Evolutionary conservation across 2,888 invertebrate species (phyloP), one percentile per base, ranked within the genome.

Genomic region (Drosophila koepferae): DNA sequence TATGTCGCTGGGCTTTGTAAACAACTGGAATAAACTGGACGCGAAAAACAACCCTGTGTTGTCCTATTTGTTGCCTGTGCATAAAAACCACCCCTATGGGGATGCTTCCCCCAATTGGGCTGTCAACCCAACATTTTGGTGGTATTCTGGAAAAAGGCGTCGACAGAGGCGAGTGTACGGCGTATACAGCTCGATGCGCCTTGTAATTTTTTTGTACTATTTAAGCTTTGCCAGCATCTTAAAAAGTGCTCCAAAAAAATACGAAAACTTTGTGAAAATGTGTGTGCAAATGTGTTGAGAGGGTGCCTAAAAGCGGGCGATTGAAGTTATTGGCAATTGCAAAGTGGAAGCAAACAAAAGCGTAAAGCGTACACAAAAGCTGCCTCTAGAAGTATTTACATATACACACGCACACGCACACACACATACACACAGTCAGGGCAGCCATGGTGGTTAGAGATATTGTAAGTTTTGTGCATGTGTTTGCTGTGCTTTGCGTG

Each of bases 141-240:
- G 74, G 77, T 77, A 85, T 81, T 81, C 75, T 75, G 79, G 51
- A 78, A 81, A 90, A 91, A 90, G 90, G 90, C 90, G 91, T 90
- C 91, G 80, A 80, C 88, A 78, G 75, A 69, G 70, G 44, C 68
- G 68, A 74, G 69, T 58, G 64, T 66, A 41, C 55, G 41, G 64
- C 56, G 66, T 63, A 67, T 38, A 63, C 55, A 59, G 64, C 23
- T 80, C 61, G 44, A 63, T 65, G 63, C 41, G 62, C 62, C 34
- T 40, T 14, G 31, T 38, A 31, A 58, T 38, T 66, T 41, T 74
- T 73, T 61, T 48, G 3, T 23, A 46, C 44, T 41, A 44, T 18
- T n/a, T 18, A 49, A 61, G 31, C 68, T 62, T 14, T 23, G 58
- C 64, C 58, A n/a, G 40, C 43, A 55, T 51, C 41, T 8, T 7